These are phyloP conservation scores for Alosa alosa DNA, from an alignment of 2,113 vertebrate species.

Conservation along the genomic window DNA sequence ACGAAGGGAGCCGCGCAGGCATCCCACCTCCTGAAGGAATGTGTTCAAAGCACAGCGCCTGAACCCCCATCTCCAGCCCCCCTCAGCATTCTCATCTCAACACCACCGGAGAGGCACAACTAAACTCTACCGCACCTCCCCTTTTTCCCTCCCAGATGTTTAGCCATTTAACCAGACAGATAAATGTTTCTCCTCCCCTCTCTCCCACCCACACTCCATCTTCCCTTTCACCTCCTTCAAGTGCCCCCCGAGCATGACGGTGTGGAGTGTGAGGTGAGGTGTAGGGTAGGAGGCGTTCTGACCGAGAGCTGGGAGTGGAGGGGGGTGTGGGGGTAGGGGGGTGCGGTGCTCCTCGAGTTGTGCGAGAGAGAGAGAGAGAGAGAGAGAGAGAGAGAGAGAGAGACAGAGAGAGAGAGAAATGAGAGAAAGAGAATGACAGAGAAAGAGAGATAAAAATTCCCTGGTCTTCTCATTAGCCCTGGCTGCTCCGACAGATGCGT, in stretches of 20 bases:
- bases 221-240: background rate
- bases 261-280: background rate
- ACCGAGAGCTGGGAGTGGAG: background rate
- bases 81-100: background rate
- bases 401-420: background rate
- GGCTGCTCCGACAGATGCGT: background rate
- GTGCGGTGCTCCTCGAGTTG: background rate
- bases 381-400: background rate
- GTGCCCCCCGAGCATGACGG: background rate
- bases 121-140: background rate
- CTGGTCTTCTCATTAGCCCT: background rate
- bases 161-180: background rate
- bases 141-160: background rate
- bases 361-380: background rate
- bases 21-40: background rate
- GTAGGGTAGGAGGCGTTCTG: background rate
- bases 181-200: background rate
- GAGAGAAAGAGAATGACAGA: background rate
- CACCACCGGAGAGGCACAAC: background rate
- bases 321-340: too few species aligned
- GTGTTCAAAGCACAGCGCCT: background rate
- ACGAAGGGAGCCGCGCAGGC: background rate
- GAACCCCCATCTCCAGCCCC: background rate
- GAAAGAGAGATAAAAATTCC: background rate
- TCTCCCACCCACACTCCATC: background rate